phyloP scores from a whole-genome alignment of 2,797 vertebrate species.

The Pangasius djambal region DNA sequence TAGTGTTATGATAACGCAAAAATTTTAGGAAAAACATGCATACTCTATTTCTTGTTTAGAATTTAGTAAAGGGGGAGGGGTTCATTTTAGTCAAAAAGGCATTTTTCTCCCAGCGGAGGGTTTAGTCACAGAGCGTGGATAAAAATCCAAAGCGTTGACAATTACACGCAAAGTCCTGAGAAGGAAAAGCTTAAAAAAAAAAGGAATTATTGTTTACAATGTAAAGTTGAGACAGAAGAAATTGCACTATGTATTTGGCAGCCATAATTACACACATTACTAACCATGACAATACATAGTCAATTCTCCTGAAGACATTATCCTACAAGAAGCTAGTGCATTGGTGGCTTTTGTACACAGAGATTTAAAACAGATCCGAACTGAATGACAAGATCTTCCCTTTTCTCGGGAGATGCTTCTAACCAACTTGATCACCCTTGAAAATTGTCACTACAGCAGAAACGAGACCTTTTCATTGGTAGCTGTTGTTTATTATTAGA shows the following conservation, averaged over 20 bases:
- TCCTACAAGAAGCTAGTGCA: constrained; percentile 16
- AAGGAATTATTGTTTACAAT: constrained; percentile 73
- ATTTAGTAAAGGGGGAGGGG: constrained; percentile 83
- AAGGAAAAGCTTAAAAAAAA: constrained; percentile 49
- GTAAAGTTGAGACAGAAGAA: constrained; percentile 33
- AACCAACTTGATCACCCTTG: constrained; percentile 34
- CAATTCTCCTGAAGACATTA: constrained; percentile 13
- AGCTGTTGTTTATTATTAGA: constrained; percentile 59
- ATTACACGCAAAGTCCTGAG: constrained; percentile 1
- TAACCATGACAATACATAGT: not conserved
- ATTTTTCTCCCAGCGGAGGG: constrained; percentile 68
- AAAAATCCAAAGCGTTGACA: constrained; percentile 21
- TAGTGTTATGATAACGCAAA: constrained; percentile 84
- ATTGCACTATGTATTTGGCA: constrained; percentile 38
- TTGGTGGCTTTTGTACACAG: constrained; percentile 41
- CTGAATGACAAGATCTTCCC: constrained; percentile 71
- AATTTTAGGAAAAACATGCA: constrained; percentile 83
- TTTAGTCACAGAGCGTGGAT: constrained; percentile 61
- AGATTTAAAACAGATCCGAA: constrained; percentile 21
- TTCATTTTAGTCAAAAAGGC: constrained; percentile 76
- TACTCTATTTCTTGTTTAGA: constrained; percentile 83
- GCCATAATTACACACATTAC: constrained; percentile 21
- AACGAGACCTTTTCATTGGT: constrained; percentile 46
- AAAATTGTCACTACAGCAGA: constrained; percentile 1
- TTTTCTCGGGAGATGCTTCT: constrained; percentile 68